Conservation (phyloP, 2,888 invertebrate species). For the Lasioglossum calceatum region DNA sequence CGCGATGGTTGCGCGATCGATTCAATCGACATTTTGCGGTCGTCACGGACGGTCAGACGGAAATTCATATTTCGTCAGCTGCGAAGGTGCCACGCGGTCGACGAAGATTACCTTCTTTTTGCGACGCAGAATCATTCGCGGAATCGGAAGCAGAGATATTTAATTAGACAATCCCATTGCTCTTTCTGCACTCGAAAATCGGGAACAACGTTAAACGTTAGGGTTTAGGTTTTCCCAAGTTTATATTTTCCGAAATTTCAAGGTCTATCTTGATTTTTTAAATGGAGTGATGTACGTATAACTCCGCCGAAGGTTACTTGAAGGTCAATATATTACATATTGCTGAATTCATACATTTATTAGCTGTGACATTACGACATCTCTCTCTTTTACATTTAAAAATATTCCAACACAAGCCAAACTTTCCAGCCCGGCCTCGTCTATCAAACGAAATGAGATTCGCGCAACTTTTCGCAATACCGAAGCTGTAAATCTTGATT, state of each 20-base stretch:
- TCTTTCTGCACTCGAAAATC: background rate
- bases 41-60: slow-evolving; percentile 51
- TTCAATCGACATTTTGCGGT: slow-evolving; percentile 69
- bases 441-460: background rate
- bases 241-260: no score
- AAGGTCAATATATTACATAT: no score
- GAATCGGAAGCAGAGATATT: background rate
- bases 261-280: no score
- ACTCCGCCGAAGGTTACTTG: no score
- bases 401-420: background rate
- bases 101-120: slow-evolving; percentile 12
- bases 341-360: no score
- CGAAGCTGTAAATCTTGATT: background rate
- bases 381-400: background rate
- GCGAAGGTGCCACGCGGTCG: slow-evolving; percentile 15
- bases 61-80: slow-evolving; percentile 60
- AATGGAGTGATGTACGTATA: no score
- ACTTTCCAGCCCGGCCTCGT: background rate
- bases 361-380: no score
- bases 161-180: background rate
- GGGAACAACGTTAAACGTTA: background rate
- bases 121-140: background rate
- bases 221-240: no score
- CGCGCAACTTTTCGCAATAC: background rate
- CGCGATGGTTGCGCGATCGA: slow-evolving; percentile 49